A percentile compares a stretch with the other conserved stretches of the same genome.
phyloP scores from a whole-genome alignment of 1,140 invertebrate species.

The Drosophila fuyamai region DNA sequence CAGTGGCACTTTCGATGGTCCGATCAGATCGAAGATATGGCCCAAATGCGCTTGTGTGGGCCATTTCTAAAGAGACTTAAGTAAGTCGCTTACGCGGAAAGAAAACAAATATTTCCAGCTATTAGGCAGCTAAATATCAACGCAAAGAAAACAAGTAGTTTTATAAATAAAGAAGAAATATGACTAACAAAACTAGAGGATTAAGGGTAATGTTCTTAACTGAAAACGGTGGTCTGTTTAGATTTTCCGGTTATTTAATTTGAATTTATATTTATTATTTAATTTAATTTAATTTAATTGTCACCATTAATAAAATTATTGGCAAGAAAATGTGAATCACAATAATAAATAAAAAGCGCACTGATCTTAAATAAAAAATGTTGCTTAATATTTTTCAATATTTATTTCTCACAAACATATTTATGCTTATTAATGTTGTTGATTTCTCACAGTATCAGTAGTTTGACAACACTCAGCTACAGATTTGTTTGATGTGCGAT shows the following conservation, averaged over 20 bases:
- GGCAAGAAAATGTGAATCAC: too few species aligned
- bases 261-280: neutral
- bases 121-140: neutral
- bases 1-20: slow-evolving; percentile 41
- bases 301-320: too few species aligned
- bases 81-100: slow-evolving; percentile 27
- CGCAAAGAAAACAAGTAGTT: neutral
- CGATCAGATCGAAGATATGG: slow-evolving; percentile 35
- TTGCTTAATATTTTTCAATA: too few species aligned
- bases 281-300: too few species aligned
- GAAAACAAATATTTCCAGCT: slow-evolving; percentile 24
- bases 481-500: slow-evolving; percentile 16
- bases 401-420: neutral
- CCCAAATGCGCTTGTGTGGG: slow-evolving; percentile 44
- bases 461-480: neutral
- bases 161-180: neutral
- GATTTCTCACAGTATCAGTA: neutral
- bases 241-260: neutral
- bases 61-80: slow-evolving; percentile 24
- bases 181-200: slow-evolving; percentile 3
- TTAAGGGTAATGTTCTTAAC: neutral
- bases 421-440: neutral
- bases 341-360: too few species aligned
- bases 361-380: too few species aligned
- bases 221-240: neutral